Conservation (phyloP, 2,797 vertebrate species). For the Sebastiscus tertius region DNA sequence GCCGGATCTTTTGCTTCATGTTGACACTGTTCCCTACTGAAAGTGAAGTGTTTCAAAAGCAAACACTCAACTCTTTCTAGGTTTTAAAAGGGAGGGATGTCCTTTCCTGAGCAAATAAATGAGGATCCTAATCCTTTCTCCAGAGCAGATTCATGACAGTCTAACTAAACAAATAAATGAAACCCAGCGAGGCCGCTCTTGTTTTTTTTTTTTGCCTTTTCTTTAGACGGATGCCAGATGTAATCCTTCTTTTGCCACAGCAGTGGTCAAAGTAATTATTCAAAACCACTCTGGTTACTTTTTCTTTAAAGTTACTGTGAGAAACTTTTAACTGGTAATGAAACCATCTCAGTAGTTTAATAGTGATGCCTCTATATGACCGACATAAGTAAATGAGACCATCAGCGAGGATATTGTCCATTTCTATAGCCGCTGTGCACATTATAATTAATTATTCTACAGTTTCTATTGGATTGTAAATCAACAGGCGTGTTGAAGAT, state of each 20-base stretch:
- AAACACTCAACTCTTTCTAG: constrained; percentile 34
- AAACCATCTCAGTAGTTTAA: not conserved
- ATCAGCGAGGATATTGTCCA: too few relatives aligned
- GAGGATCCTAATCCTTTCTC: constrained; percentile 34
- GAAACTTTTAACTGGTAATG: not conserved
- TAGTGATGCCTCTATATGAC: not conserved
- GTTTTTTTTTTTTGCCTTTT: constrained; percentile 11
- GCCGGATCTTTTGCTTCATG: not conserved
- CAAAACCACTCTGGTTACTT: not conserved
- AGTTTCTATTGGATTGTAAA: not conserved
- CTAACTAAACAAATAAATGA: constrained; percentile 52
- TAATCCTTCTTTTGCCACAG: constrained; percentile 16
- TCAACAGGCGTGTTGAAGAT: not conserved
- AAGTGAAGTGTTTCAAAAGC: constrained; percentile 48
- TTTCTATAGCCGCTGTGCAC: not conserved
- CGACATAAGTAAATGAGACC: not conserved
- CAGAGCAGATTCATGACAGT: constrained; percentile 35
- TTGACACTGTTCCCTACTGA: constrained; percentile 18
- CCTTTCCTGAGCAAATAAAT: constrained; percentile 40
- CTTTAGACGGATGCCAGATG: constrained; percentile 41
- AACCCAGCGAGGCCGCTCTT: constrained; percentile 2
- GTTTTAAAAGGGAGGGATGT: constrained; percentile 30
- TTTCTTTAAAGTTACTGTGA: not conserved
- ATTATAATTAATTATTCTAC: not conserved
- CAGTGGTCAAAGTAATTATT: not conserved